Percentiles rank a stretch among this genome's conserved stretches.
These are phyloP conservation scores for Tachyglossus aculeatus DNA, from an alignment of 2,797 vertebrate species.

Conservation along the genomic window DNA sequence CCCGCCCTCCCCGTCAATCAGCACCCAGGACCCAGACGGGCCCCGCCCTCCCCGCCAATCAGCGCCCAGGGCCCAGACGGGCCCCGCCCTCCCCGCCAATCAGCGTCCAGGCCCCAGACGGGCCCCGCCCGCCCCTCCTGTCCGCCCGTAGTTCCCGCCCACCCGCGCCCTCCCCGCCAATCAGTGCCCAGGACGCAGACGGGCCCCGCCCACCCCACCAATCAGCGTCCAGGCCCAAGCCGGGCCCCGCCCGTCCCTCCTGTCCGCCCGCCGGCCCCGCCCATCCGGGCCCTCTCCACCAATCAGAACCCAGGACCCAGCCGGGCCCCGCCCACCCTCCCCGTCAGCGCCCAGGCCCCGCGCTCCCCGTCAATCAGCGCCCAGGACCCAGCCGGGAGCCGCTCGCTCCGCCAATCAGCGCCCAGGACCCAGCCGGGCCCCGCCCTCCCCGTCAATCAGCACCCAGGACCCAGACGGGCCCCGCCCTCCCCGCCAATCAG, in stretches of 20 bases:
- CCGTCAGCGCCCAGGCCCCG: neutral
- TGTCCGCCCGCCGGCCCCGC: too few species aligned
- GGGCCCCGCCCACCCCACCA: too few species aligned
- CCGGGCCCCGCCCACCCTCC: neutral
- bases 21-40: too few species aligned
- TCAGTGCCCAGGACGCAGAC: neutral
- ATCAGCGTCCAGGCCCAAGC: fast-evolving
- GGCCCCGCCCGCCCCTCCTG: neutral
- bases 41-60: neutral
- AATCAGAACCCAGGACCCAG: fast-evolving
- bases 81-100: neutral
- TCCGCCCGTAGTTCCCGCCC: neutral
- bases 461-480: neutral
- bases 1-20: fast-evolving
- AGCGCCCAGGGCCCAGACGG: too few species aligned
- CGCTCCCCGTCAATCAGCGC: neutral
- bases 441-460: fast-evolving
- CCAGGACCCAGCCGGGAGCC: too few species aligned
- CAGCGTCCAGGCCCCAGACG: neutral
- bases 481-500: neutral
- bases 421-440: neutral
- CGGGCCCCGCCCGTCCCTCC: neutral
- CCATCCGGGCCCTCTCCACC: fast-evolving
- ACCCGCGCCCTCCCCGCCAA: neutral
- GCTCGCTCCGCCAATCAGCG: neutral